Percentiles rank a stretch among this genome's conserved stretches.
Evolutionary conservation across 2,888 invertebrate species (phyloP).

Genomic region (Microctonus hyperodae): DNA sequence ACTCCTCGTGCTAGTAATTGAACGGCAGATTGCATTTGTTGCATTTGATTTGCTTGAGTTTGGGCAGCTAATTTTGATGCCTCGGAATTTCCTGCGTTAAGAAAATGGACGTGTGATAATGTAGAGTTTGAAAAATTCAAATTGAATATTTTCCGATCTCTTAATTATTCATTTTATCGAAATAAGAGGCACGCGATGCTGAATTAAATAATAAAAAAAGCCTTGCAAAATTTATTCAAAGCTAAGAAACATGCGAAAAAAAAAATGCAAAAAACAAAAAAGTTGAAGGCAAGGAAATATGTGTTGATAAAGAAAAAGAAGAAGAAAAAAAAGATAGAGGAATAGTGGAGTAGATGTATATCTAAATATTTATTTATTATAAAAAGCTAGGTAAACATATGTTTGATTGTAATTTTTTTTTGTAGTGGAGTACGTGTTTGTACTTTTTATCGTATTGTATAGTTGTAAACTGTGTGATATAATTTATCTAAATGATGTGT

Average conservation of each 20-base stretch:
- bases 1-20: constrained; percentile 56
- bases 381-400: constrained; percentile 31
- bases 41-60: constrained; percentile 54
- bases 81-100: constrained; percentile 53
- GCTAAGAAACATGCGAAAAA: constrained; percentile 14
- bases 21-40: constrained; percentile 56
- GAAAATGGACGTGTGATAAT: not conserved
- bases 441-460: not conserved
- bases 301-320: no score
- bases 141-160: not conserved
- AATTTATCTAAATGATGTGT: not conserved
- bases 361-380: constrained; percentile 39
- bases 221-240: constrained; percentile 27
- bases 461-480: not conserved
- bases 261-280: not conserved
- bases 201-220: constrained; percentile 1
- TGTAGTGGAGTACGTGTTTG: not conserved
- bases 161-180: not conserved
- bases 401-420: constrained; percentile 1
- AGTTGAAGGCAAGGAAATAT: no score
- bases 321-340: constrained; percentile 25
- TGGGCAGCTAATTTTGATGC: constrained; percentile 55
- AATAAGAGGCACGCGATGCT: not conserved
- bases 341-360: constrained; percentile 32
- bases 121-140: not conserved